phyloP scores from a whole-genome alignment of 2,888 invertebrate species.

The Drosophila quinaria region DNA sequence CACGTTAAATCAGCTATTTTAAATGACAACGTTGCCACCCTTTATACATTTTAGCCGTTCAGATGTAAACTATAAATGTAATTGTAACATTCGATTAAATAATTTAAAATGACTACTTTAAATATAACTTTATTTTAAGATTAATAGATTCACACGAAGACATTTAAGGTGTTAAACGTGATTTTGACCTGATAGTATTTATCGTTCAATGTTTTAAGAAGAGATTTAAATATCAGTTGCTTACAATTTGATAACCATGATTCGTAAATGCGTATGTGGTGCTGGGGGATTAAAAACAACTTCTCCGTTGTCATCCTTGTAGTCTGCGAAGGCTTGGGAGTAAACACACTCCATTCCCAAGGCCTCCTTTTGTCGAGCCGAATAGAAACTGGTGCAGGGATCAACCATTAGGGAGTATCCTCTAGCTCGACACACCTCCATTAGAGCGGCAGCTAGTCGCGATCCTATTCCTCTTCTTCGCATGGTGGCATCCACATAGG shows the following conservation, averaged over 20 bases:
- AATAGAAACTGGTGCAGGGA: conserved; percentile 69
- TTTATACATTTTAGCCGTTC: too few relatives aligned
- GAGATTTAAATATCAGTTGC: background rate
- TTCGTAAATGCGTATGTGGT: conserved; percentile 41
- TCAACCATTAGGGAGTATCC: conserved; percentile 52
- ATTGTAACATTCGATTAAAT: too few relatives aligned
- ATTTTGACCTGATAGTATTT: too few relatives aligned
- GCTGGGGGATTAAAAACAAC: conserved; percentile 54
- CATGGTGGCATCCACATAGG: conserved; percentile 50
- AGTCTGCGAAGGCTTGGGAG: conserved; percentile 54
- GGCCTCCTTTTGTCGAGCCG: conserved; percentile 60
- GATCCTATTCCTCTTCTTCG: conserved; percentile 64
- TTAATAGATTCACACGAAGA: too few relatives aligned
- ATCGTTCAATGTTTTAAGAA: too few relatives aligned
- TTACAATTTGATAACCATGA: conserved; percentile 34
- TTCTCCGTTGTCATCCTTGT: conserved; percentile 44
- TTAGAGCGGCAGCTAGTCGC: conserved; percentile 52
- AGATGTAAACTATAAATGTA: too few relatives aligned
- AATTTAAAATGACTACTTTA: too few relatives aligned
- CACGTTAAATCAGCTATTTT: too few relatives aligned
- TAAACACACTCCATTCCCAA: conserved; percentile 63
- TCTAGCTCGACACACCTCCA: conserved; percentile 54
- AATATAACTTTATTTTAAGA: too few relatives aligned
- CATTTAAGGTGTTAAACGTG: too few relatives aligned
- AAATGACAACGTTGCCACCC: too few relatives aligned